phyloP scores from a whole-genome alignment of 2,888 invertebrate species.

The Synergus itoensis region DNA sequence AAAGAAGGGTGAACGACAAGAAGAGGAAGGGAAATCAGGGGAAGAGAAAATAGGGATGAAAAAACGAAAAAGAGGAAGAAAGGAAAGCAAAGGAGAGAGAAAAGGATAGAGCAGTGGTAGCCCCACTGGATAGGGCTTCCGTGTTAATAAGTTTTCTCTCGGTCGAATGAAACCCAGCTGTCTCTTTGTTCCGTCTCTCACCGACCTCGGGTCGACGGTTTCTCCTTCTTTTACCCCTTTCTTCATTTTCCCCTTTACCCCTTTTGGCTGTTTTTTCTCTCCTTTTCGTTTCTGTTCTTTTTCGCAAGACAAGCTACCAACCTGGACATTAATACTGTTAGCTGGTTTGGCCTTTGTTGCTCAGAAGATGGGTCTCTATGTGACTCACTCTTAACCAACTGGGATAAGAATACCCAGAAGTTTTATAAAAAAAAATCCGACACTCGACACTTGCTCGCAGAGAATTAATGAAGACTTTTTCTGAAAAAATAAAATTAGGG shows the following conservation, averaged over 20 bases:
- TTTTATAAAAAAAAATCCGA: constrained; percentile 3
- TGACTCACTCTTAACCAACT: neutral
- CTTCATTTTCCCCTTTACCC: constrained; percentile 1
- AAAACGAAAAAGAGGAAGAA: constrained; percentile 40
- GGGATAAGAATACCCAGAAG: constrained; percentile 1
- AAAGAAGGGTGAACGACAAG: neutral
- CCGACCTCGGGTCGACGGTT: constrained; percentile 50
- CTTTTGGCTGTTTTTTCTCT: constrained; percentile 23
- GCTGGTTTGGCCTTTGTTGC: constrained; percentile 52
- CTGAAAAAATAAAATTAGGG: neutral
- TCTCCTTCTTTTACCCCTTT: constrained; percentile 39
- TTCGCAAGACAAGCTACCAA: constrained; percentile 42
- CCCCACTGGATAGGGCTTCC: constrained; percentile 47
- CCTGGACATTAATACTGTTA: constrained; percentile 1
- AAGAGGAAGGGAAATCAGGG: constrained; percentile 7
- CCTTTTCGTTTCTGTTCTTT: constrained; percentile 42
- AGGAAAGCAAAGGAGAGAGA: constrained; percentile 30
- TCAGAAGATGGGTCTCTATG: constrained; percentile 46
- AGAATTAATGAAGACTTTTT: constrained; percentile 38
- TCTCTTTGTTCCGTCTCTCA: constrained; percentile 51
- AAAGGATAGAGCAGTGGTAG: constrained; percentile 38
- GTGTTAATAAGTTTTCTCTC: constrained; percentile 60
- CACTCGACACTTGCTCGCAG: neutral
- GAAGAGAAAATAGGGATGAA: constrained; percentile 11
- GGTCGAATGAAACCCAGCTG: constrained; percentile 57